Conservation (phyloP, 2,113 vertebrate species). For the Lanius ludovicianus region DNA sequence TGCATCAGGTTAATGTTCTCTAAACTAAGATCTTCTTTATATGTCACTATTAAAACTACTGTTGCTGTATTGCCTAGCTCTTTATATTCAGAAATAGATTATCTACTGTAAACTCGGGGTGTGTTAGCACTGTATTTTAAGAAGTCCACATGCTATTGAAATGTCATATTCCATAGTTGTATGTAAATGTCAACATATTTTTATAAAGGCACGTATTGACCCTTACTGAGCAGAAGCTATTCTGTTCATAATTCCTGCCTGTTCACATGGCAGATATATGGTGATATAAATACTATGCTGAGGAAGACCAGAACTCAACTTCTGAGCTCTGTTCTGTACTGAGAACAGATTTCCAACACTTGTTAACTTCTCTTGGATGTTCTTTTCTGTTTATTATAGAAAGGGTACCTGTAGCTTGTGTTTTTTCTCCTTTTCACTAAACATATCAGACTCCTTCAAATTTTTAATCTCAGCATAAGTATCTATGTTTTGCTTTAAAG, state of each 20-base stretch:
- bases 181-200: not conserved
- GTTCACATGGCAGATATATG: not conserved
- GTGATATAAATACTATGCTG: not conserved
- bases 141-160: not conserved
- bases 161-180: fast-evolving
- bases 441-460: not conserved
- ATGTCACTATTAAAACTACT: not conserved
- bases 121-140: not conserved
- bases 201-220: not conserved
- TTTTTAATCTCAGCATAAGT: not conserved
- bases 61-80: not conserved
- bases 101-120: not conserved
- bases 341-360: not conserved
- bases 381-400: not conserved
- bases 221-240: not conserved
- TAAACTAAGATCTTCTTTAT: not conserved
- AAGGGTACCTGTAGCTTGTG: not conserved
- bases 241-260: not conserved
- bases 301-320: not conserved
- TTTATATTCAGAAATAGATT: not conserved
- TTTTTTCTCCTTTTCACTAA: not conserved
- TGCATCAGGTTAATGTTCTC: not conserved
- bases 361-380: not conserved
- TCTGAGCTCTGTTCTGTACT: not conserved
- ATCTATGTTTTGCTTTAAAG: not conserved